Percentiles rank a stretch among this genome's conserved stretches.
Evolutionary conservation across 2,888 invertebrate species (phyloP).

Genomic region (Tipula unca): DNA sequence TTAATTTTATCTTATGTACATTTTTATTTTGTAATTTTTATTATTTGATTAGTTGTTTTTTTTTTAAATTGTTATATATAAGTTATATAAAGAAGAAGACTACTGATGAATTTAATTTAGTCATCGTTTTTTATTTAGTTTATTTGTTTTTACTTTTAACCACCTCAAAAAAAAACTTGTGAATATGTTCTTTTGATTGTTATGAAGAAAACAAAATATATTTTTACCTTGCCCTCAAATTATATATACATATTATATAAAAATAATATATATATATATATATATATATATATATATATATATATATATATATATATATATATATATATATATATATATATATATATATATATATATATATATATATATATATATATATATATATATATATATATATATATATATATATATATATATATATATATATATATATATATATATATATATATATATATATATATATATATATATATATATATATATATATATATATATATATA

Average conservation of each 20-base stretch:
- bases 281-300: not conserved
- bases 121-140: not conserved
- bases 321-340: not conserved
- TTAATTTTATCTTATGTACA: not conserved
- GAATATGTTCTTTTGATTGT: constrained; percentile 1
- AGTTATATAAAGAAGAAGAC: not conserved
- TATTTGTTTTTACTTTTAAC: not conserved
- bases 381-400: not conserved
- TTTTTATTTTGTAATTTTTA: not conserved
- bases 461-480: not conserved
- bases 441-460: not conserved
- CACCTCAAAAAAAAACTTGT: not conserved
- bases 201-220: not conserved
- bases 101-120: not conserved
- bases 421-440: not conserved
- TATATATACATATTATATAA: not conserved
- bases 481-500: not conserved
- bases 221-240: constrained; percentile 8
- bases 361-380: not conserved
- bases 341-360: not conserved
- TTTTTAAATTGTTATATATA: not conserved
- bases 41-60: not conserved
- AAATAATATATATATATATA: not conserved
- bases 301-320: not conserved
- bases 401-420: not conserved